These are phyloP conservation scores for Nephotettix cincticeps DNA, from an alignment of 1,140 invertebrate genomes.

Conservation along the genomic window DNA sequence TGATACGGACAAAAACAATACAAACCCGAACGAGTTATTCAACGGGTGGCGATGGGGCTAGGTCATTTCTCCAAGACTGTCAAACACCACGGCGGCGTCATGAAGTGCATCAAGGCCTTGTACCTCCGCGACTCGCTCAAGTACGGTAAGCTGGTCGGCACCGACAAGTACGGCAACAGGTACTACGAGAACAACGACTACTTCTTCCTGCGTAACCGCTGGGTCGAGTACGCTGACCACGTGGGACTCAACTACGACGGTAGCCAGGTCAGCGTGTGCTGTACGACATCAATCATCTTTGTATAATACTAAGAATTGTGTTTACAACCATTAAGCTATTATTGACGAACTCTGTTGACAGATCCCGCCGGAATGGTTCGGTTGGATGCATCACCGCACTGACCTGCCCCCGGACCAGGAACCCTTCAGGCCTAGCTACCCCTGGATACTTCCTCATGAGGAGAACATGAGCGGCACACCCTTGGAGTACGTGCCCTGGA, in stretches of 20 bases:
- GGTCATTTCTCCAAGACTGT: constrained; percentile 55
- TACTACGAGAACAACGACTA: constrained; percentile 27
- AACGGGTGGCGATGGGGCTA: neutral
- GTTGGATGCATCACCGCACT: constrained; percentile 82
- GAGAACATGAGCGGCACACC: constrained; percentile 80
- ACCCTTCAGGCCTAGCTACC: constrained; percentile 68
- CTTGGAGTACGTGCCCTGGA: constrained; percentile 83
- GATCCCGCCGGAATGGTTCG: constrained; percentile 83
- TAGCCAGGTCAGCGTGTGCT: constrained; percentile 69
- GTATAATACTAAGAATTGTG: too few species aligned
- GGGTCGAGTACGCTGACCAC: constrained; percentile 83
- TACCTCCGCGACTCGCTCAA: constrained; percentile 83
- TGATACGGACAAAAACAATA: too few species aligned
- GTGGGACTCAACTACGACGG: constrained; percentile 87
- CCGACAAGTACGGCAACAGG: constrained; percentile 73
- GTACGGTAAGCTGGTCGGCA: constrained; percentile 79
- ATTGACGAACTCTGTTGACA: too few species aligned
- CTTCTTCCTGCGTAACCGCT: constrained; percentile 75
- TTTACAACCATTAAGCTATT: too few species aligned
- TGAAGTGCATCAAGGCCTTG: constrained; percentile 55
- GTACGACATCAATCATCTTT: too few species aligned
- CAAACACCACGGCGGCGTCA: constrained; percentile 72
- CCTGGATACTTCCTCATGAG: constrained; percentile 81
- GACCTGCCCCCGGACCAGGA: constrained; percentile 71
- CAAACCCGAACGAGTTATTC: too few species aligned